phyloP scores from a whole-genome alignment of 2,888 invertebrate genomes.

The Hydropsyche betteni region DNA sequence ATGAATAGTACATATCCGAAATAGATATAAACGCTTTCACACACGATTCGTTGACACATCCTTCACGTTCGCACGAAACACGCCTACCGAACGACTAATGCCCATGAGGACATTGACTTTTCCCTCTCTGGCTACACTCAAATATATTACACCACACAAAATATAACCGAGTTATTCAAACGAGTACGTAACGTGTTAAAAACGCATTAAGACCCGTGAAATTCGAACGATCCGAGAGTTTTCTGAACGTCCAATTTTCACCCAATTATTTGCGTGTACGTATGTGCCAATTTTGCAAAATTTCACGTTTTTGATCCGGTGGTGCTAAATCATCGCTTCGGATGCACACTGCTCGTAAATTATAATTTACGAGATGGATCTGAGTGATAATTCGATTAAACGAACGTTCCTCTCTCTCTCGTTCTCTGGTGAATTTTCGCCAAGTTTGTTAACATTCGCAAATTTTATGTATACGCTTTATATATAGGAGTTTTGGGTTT shows the following conservation, averaged over 20 bases:
- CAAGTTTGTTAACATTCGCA: neutral
- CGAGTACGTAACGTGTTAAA: no score
- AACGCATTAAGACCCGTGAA: no score
- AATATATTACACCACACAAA: no score
- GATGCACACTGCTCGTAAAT: conserved; percentile 20
- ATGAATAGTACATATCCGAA: conserved; percentile 17
- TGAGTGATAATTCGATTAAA: conserved; percentile 16
- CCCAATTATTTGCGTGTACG: no score
- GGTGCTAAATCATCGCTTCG: conserved; percentile 15
- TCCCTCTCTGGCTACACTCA: neutral
- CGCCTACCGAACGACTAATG: conserved; percentile 22
- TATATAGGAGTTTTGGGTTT: no score
- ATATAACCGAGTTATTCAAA: no score
- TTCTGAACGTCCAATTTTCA: no score
- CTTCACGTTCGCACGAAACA: conserved; percentile 21
- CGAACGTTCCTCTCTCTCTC: neutral
- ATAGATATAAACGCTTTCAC: conserved; percentile 14
- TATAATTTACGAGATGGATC: conserved; percentile 27
- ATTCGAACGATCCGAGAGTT: no score
- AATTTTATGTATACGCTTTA: neutral
- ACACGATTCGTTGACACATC: conserved; percentile 22
- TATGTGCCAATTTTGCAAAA: no score
- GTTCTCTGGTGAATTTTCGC: conserved; percentile 5
- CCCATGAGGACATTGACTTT: conserved; percentile 12
- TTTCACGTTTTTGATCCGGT: neutral